Percentiles rank a stretch among this genome's conserved stretches.
phyloP scores from a whole-genome alignment of 2,113 vertebrate species.

The Hirundichthys speculiger region DNA sequence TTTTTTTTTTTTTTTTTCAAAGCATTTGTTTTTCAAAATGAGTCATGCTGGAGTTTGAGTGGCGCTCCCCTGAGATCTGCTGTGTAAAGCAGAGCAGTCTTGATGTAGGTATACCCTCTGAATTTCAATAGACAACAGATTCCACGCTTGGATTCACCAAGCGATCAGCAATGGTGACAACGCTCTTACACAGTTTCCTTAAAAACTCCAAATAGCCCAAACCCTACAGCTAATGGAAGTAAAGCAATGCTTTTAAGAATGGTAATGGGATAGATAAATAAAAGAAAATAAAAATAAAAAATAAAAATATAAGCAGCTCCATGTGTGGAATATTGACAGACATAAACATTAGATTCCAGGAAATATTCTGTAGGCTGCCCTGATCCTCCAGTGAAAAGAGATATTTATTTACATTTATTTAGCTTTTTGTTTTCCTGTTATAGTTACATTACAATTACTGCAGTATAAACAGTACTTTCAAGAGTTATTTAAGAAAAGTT shows the following conservation, averaged over 20 bases:
- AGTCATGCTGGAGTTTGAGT: constrained; percentile 22
- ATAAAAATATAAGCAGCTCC: constrained; percentile 7
- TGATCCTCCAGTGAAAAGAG: neutral
- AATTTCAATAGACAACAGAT: constrained; percentile 50
- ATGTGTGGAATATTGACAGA: constrained; percentile 39
- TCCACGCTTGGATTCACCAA: constrained; percentile 19
- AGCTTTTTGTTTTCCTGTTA: too few species aligned
- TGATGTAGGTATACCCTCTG: constrained; percentile 25
- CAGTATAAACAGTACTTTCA: too few species aligned
- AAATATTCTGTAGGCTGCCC: neutral
- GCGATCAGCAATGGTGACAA: constrained; percentile 23
- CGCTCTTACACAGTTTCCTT: constrained; percentile 4
- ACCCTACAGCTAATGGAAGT: constrained; percentile 30
- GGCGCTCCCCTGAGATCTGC: too few species aligned
- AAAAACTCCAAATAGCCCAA: constrained; percentile 35
- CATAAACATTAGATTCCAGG: constrained; percentile 7
- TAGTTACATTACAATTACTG: too few species aligned
- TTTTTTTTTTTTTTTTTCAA: neutral
- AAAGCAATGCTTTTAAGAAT: constrained; percentile 45
- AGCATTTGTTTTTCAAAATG: constrained; percentile 38
- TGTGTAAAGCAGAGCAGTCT: constrained; percentile 3
- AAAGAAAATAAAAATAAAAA: too few species aligned
- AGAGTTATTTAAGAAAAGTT: too few species aligned
- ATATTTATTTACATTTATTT: too few species aligned
- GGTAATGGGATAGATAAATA: constrained; percentile 30